Evolutionary conservation across 1,140 invertebrate genomes (phyloP).

Genomic region (Acromyrmex echinatior): DNA sequence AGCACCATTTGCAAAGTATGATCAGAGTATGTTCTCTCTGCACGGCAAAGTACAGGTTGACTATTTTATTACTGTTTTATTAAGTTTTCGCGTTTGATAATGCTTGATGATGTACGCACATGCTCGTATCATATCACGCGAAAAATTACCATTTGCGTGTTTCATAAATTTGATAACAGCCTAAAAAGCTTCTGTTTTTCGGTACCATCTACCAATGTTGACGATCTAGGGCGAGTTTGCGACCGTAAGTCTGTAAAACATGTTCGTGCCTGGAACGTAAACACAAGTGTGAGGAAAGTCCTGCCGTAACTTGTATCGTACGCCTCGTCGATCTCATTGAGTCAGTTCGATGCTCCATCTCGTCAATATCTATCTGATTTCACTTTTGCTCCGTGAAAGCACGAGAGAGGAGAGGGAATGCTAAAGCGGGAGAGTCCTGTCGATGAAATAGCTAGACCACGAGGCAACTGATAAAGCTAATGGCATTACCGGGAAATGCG

Average conservation of each 20-base stretch:
- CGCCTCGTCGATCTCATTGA: slow-evolving; percentile 52
- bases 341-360: slow-evolving; percentile 58
- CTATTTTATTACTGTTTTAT: background rate
- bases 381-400: slow-evolving; percentile 33
- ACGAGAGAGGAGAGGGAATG: slow-evolving; percentile 9
- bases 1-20: slow-evolving; percentile 38
- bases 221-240: background rate
- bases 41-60: background rate
- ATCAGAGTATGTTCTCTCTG: slow-evolving; percentile 25
- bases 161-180: background rate
- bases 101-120: background rate
- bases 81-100: background rate
- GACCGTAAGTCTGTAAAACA: slow-evolving; percentile 3
- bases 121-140: background rate
- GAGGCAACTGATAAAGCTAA: slow-evolving; percentile 74
- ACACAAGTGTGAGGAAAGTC: slow-evolving; percentile 39
- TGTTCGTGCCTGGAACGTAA: slow-evolving; percentile 47
- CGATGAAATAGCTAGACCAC: slow-evolving; percentile 62
- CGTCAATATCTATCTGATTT: slow-evolving; percentile 51
- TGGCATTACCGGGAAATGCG: slow-evolving; percentile 75
- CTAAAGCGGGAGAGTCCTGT: slow-evolving; percentile 38
- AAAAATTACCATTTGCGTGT: slow-evolving; percentile 6
- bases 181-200: background rate
- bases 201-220: background rate
- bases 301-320: slow-evolving; percentile 71